Conservation (phyloP, 23 tunicate species). For the Phallusia fumigata region DNA sequence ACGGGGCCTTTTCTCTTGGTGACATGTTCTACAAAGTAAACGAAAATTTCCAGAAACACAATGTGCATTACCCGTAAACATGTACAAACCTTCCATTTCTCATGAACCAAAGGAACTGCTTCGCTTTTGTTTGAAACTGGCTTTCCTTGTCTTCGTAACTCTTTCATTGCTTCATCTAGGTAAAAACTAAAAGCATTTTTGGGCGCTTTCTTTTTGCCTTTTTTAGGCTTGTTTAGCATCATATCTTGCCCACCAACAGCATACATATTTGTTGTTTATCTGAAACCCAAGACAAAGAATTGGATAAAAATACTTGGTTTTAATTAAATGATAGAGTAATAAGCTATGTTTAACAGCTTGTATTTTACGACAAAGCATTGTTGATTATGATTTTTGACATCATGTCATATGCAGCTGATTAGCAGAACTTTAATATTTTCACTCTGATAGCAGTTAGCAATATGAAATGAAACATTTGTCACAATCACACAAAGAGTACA, state of each 20-base stretch:
- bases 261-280: conserved; percentile 11
- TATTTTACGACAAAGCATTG: no score
- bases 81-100: conserved; percentile 58
- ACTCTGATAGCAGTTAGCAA: no score
- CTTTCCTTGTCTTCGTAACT: conserved; percentile 53
- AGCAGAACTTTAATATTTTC: no score
- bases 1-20: conserved; percentile 60
- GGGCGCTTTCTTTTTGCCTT: conserved; percentile 60
- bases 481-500: no score
- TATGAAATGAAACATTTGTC: no score
- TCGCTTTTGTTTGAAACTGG: conserved; percentile 52
- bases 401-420: no score
- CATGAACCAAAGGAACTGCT: conserved; percentile 69
- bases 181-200: conserved; percentile 90
- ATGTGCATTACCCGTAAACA: no score
- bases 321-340: no score
- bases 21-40: conserved; percentile 30
- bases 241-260: conserved; percentile 37
- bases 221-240: conserved; percentile 26
- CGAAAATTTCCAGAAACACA: neutral
- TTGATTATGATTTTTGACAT: no score
- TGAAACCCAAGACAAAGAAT: neutral
- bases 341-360: no score
- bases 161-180: conserved; percentile 60
- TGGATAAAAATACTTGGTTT: no score